These are phyloP conservation scores for Myrmecobius fasciatus DNA, from an alignment of 2,113 vertebrate genomes.

Conservation along the genomic window DNA sequence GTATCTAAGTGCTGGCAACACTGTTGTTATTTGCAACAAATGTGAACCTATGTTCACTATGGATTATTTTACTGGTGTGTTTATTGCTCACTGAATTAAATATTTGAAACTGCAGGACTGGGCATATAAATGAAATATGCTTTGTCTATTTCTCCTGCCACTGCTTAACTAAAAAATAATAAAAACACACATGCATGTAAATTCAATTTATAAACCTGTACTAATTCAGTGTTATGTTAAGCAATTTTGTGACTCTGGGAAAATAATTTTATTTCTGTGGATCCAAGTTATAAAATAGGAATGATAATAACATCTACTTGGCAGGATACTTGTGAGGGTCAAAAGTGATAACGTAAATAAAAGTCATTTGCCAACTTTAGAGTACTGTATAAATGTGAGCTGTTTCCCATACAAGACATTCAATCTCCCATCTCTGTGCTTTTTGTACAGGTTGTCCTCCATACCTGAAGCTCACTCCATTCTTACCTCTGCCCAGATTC, in stretches of 20 bases:
- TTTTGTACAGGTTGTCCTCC: neutral
- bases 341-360: neutral
- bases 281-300: neutral
- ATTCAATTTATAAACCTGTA: constrained; percentile 39
- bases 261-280: neutral
- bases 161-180: constrained; percentile 25
- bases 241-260: neutral
- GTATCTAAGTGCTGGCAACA: neutral
- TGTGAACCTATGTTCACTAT: neutral
- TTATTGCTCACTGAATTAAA: neutral
- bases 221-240: constrained; percentile 30
- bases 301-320: neutral
- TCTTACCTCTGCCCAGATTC: neutral
- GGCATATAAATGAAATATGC: constrained; percentile 30
- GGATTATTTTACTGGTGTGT: neutral
- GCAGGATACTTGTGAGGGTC: neutral
- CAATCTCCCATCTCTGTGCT: neutral
- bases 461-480: neutral
- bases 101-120: neutral
- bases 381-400: neutral
- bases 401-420: neutral
- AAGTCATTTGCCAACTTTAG: neutral
- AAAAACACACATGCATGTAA: neutral
- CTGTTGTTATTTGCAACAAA: constrained; percentile 1
- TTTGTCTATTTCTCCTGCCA: constrained; percentile 15